Percentiles rank a stretch among this genome's conserved stretches.
phyloP scores from a whole-genome alignment of 2,113 vertebrate genomes.

The Phaethon lepturus region DNA sequence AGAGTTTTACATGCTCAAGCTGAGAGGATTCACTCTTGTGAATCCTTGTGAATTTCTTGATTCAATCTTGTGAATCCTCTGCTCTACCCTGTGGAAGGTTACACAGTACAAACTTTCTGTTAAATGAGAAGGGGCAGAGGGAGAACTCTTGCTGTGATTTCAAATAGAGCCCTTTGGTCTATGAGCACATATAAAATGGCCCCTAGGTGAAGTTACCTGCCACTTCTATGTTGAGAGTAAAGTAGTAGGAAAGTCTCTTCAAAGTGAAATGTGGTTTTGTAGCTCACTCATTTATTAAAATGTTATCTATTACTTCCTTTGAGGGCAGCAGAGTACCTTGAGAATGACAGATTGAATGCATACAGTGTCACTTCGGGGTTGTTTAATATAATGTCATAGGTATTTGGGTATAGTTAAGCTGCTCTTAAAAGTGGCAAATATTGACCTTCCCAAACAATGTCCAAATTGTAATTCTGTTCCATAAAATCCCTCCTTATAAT shows the following conservation, averaged over 20 bases:
- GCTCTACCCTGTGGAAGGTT: not conserved
- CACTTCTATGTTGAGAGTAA: not conserved
- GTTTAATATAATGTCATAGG: not conserved
- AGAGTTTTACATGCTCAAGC: constrained; percentile 12
- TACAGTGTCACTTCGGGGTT: not conserved
- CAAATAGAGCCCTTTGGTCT: not conserved
- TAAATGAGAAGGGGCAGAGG: not conserved
- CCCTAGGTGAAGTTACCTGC: not conserved
- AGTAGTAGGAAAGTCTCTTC: not conserved
- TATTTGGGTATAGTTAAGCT: not conserved
- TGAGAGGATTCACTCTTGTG: not conserved
- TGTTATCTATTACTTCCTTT: not conserved
- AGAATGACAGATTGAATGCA: not conserved
- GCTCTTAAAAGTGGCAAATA: not conserved
- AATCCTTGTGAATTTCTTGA: too few species aligned
- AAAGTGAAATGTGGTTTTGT: not conserved
- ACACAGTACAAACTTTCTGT: not conserved
- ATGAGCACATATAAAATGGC: not conserved
- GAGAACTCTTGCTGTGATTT: not conserved
- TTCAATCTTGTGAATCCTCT: not conserved
- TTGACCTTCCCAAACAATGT: not conserved
- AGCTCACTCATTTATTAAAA: not conserved
- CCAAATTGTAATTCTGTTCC: not conserved
- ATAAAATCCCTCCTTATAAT: not conserved
- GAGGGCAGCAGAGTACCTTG: not conserved